Evolutionary conservation across 2,888 invertebrate genomes (phyloP).

Genomic region (Drosophila multiciliata): DNA sequence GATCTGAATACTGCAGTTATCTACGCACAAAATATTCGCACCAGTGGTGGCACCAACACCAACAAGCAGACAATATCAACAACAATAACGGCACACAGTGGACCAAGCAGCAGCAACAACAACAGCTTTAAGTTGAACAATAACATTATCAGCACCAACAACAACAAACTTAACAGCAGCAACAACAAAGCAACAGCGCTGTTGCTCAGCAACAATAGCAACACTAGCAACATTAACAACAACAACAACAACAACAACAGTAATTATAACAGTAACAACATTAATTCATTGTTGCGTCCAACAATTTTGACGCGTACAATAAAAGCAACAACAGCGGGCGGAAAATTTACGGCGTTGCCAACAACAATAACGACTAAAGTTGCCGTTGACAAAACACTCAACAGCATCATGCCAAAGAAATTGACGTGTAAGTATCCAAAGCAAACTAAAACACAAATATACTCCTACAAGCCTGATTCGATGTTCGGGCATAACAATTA

Average conservation of each 20-base stretch:
- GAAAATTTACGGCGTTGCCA: constrained; percentile 61
- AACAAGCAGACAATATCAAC: constrained; percentile 43
- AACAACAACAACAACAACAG: constrained; percentile 39
- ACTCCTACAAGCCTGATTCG: background rate
- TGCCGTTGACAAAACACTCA: constrained; percentile 48
- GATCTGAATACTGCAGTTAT: constrained; percentile 93
- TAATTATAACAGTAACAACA: constrained; percentile 6
- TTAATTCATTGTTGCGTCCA: constrained; percentile 29
- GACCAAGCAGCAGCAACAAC: constrained; percentile 55
- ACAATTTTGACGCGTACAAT: constrained; percentile 42
- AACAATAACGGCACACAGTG: constrained; percentile 7
- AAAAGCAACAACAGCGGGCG: constrained; percentile 48
- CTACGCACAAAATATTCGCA: constrained; percentile 86
- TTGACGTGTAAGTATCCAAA: constrained; percentile 61
- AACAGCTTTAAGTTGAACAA: constrained; percentile 62
- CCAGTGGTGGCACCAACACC: constrained; percentile 78
- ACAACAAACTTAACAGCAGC: constrained; percentile 26
- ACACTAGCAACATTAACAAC: constrained; percentile 12
- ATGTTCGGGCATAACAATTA: background rate
- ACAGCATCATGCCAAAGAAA: constrained; percentile 75
- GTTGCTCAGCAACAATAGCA: constrained; percentile 55
- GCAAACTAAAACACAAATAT: background rate
- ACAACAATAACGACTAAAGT: constrained; percentile 52
- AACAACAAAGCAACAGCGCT: constrained; percentile 37
- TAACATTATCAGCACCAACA: constrained; percentile 48